Conservation (phyloP, 2,113 vertebrate genomes). For the Phylloscopus whistleri region DNA sequence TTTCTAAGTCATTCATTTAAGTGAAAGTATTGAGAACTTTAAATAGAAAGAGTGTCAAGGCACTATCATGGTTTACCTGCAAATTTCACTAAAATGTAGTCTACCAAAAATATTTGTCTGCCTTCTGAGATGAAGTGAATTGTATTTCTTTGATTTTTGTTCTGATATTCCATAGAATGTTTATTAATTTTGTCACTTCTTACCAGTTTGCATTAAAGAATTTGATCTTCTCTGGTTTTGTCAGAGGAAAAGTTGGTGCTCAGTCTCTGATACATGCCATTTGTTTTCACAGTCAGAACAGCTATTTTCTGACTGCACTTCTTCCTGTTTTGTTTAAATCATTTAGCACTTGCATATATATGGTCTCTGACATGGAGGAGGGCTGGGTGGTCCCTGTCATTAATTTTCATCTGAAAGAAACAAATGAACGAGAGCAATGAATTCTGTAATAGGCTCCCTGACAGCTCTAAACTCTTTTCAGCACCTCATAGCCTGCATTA, state of each 20-base stretch:
- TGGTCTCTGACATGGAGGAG: neutral
- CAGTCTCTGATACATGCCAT: neutral
- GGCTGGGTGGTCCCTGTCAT: neutral
- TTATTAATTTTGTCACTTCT: neutral
- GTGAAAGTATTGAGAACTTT: conserved; percentile 3
- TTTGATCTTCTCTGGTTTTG: neutral
- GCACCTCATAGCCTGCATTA: neutral
- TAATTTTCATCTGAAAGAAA: neutral
- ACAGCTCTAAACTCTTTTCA: neutral
- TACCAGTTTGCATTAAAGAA: neutral
- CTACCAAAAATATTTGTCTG: neutral
- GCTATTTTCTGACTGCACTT: neutral
- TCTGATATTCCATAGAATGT: neutral
- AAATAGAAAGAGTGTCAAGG: neutral
- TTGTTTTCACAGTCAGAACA: neutral
- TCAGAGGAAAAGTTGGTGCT: fast-evolving
- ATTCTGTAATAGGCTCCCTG: neutral
- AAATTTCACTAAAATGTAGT: neutral
- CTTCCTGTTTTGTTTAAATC: neutral
- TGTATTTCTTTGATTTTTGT: neutral
- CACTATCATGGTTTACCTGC: neutral
- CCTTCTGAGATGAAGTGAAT: neutral
- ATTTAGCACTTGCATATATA: neutral
- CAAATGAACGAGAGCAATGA: neutral
- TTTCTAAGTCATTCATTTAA: conserved; percentile 49